phyloP scores from a whole-genome alignment of 2,113 vertebrate species.

The Oreotrochilus melanogaster region DNA sequence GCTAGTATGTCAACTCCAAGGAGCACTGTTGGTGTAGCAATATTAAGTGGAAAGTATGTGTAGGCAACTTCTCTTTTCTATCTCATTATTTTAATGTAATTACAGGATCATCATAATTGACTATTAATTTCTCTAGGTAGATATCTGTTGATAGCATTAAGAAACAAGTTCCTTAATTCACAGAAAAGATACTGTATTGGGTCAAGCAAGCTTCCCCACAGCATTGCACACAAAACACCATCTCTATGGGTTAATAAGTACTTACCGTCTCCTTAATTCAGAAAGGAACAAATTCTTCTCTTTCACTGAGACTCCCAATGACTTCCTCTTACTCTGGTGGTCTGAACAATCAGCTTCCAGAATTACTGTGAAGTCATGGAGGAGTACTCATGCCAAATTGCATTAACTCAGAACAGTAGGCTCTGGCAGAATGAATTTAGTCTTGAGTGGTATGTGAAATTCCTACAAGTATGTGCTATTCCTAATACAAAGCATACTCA shows the following conservation, averaged over 20 bases:
- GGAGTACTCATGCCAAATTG: not conserved
- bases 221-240: not conserved
- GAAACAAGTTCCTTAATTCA: not conserved
- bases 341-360: not conserved
- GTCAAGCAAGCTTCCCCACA: not conserved
- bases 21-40: conserved; percentile 96
- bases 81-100: not conserved
- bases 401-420: not conserved
- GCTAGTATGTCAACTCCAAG: conserved; percentile 96
- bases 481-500: not conserved
- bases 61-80: not conserved
- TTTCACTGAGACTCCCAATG: not conserved
- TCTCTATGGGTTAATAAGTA: not conserved
- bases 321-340: not conserved
- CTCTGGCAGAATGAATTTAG: not conserved
- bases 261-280: not conserved
- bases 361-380: not conserved
- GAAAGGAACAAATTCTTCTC: not conserved
- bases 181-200: not conserved
- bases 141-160: not conserved
- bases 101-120: not conserved
- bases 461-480: not conserved
- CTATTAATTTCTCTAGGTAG: not conserved
- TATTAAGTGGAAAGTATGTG: conserved; percentile 94
- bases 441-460: not conserved